A percentile compares a stretch with the other conserved stretches of the same genome.
These are phyloP conservation scores for Smithornis capensis DNA, from an alignment of 2,113 vertebrate species.

Conservation along the genomic window DNA sequence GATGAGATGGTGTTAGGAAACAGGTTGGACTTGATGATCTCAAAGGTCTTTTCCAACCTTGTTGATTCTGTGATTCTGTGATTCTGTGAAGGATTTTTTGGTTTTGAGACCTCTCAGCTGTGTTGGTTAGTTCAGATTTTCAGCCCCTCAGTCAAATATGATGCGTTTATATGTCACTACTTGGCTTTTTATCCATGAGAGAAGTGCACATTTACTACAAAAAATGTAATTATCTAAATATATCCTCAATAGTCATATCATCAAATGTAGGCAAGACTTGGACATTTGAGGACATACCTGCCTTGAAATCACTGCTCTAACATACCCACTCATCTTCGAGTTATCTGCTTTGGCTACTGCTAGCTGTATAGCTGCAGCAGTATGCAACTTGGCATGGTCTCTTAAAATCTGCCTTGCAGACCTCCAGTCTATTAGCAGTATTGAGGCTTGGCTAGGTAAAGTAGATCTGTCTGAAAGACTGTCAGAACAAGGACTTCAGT, in stretches of 20 bases:
- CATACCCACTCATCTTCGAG: neutral
- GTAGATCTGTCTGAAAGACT: neutral
- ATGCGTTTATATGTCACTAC: neutral
- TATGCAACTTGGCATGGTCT: neutral
- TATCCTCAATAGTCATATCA: neutral
- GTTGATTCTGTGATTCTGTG: too few relatives aligned
- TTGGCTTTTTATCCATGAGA: neutral
- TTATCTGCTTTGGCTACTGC: neutral
- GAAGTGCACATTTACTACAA: neutral
- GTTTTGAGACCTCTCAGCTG: neutral
- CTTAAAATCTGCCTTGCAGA: conserved; percentile 22
- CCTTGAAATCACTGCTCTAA: neutral
- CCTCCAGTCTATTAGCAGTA: neutral
- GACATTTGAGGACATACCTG: neutral
- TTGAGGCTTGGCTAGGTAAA: neutral
- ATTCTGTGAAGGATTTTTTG: neutral
- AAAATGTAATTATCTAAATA: neutral
- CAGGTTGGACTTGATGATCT: too few relatives aligned
- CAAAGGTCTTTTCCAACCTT: too few relatives aligned
- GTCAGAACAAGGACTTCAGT: neutral
- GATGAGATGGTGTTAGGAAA: too few relatives aligned
- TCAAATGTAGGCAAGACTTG: neutral
- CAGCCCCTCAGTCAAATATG: neutral
- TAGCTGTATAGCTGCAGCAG: neutral
- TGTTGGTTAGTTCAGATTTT: neutral